Percentiles rank a stretch among this genome's conserved stretches.
Conservation (phyloP, 2,113 vertebrate genomes). For the Monopterus albus region DNA sequence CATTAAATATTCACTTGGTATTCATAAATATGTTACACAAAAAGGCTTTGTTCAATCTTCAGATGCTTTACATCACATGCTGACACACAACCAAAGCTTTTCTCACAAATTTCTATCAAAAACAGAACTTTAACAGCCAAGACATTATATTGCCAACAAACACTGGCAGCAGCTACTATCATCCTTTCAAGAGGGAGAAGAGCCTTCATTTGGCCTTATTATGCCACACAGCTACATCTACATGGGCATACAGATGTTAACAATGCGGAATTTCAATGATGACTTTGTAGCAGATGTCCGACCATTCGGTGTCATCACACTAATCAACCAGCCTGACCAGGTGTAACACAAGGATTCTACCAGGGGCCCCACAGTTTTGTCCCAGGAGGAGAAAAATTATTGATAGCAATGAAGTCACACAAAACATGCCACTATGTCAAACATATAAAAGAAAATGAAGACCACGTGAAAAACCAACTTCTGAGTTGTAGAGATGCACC, state of each 20-base stretch:
- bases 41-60: background rate
- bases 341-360: too few species aligned
- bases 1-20: background rate
- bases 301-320: background rate
- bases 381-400: background rate
- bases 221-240: background rate
- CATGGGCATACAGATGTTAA: background rate
- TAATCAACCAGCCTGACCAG: background rate
- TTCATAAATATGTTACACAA: slow-evolving; percentile 16
- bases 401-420: background rate
- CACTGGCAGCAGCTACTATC: background rate
- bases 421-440: background rate
- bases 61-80: background rate
- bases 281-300: background rate
- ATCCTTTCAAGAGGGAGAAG: background rate
- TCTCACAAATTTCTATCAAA: background rate
- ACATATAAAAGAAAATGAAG: too few species aligned
- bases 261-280: background rate
- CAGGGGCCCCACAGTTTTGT: background rate
- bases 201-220: background rate
- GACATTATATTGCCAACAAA: background rate
- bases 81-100: background rate
- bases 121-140: slow-evolving; percentile 2
- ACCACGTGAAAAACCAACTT: too few species aligned
- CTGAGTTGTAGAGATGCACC: too few species aligned